Conservation (phyloP, 2,888 invertebrate species). For the Seira sanloemensis region DNA sequence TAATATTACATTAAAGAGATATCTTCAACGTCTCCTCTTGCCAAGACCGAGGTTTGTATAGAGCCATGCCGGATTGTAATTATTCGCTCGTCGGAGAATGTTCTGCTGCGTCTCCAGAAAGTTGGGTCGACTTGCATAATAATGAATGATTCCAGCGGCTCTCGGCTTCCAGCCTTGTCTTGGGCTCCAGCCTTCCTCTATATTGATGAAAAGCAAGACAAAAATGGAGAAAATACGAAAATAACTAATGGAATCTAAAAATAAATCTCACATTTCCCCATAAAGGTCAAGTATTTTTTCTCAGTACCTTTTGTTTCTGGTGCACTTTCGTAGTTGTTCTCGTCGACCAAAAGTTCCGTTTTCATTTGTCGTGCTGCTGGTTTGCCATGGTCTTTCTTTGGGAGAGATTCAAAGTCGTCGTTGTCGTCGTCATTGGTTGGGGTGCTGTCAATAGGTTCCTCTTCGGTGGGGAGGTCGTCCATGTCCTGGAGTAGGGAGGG, state of each 20-base stretch:
- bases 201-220: no score
- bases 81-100: slow-evolving; percentile 63
- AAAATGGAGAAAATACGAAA: no score
- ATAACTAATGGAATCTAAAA: no score
- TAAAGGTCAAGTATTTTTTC: no score
- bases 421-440: neutral
- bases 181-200: slow-evolving; percentile 7
- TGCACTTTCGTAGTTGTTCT: slow-evolving; percentile 24
- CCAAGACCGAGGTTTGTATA: slow-evolving; percentile 69
- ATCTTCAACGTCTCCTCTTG: slow-evolving; percentile 47
- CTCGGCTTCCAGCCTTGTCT: slow-evolving; percentile 45
- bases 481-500: neutral
- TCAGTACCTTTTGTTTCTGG: no score
- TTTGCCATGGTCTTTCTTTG: slow-evolving; percentile 6
- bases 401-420: no score
- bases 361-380: slow-evolving; percentile 42
- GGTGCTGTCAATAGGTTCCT: neutral
- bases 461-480: neutral
- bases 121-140: slow-evolving; percentile 32
- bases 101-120: slow-evolving; percentile 48
- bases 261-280: no score
- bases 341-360: slow-evolving; percentile 47
- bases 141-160: slow-evolving; percentile 47
- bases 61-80: slow-evolving; percentile 69
- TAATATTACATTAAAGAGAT: no score